These are phyloP conservation scores for Aplochiton taeniatus DNA, from an alignment of 2,797 vertebrate genomes.

Conservation along the genomic window DNA sequence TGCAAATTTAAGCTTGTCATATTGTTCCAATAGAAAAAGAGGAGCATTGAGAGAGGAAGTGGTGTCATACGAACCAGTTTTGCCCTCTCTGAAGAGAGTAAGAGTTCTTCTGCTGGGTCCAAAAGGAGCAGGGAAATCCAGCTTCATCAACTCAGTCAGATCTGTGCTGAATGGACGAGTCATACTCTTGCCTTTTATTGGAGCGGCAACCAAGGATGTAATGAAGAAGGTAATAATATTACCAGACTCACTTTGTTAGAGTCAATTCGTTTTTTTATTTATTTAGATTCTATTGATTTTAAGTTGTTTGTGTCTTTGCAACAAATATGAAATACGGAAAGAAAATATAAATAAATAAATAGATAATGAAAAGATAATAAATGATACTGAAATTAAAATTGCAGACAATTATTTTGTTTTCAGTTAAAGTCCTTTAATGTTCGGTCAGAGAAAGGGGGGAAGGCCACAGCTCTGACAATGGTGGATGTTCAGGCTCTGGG, in stretches of 20 bases:
- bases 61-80: constrained; percentile 10
- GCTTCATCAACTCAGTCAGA: constrained; percentile 39
- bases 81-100: constrained; percentile 6
- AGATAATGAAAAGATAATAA: no score
- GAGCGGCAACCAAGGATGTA: constrained; percentile 8
- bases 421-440: constrained; percentile 25
- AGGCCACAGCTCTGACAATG: constrained; percentile 13
- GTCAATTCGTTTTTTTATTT: no score
- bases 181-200: constrained; percentile 16
- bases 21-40: constrained; percentile 14
- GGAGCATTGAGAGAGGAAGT: constrained; percentile 18
- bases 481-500: constrained; percentile 23
- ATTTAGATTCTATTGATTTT: no score
- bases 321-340: no score
- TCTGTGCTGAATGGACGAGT: constrained; percentile 27
- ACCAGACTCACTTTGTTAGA: not conserved
- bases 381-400: no score
- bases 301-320: no score
- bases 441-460: constrained; percentile 9
- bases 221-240: constrained; percentile 36
- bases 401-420: no score
- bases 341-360: no score
- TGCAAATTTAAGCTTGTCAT: no score
- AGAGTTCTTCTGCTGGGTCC: constrained; percentile 43
- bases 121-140: constrained; percentile 44